Percentiles rank a stretch among this genome's conserved stretches.
These are phyloP conservation scores for Eulimnadia texana DNA, from an alignment of 1,140 invertebrate genomes.

Conservation along the genomic window DNA sequence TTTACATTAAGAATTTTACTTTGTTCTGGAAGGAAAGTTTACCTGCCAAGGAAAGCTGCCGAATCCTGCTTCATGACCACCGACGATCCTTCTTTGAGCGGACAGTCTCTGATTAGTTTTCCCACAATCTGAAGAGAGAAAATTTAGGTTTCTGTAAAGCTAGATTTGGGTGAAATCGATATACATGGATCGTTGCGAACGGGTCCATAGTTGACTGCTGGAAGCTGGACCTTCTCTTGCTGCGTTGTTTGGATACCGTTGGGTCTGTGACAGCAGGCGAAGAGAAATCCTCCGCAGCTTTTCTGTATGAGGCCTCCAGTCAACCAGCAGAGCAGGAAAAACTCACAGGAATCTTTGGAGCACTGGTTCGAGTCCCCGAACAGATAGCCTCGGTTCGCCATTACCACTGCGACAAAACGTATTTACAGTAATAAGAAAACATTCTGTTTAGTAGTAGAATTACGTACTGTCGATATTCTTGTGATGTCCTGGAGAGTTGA, in stretches of 20 bases:
- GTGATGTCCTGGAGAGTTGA: not conserved
- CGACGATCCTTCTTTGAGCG: slow-evolving; percentile 76
- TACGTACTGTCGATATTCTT: not conserved
- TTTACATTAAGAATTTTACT: not conserved
- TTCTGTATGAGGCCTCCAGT: slow-evolving; percentile 71
- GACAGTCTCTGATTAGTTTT: slow-evolving; percentile 50
- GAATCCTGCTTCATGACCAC: slow-evolving; percentile 82
- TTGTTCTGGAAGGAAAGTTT: no score
- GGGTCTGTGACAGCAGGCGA: slow-evolving; percentile 62
- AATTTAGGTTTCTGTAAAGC: not conserved
- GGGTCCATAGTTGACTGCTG: slow-evolving; percentile 40
- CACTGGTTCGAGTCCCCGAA: slow-evolving; percentile 36
- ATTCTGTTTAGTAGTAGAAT: no score
- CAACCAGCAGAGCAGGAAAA: slow-evolving; percentile 84
- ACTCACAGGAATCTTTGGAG: slow-evolving; percentile 64
- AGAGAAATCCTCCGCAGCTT: slow-evolving; percentile 62
- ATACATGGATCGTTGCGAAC: slow-evolving; percentile 60
- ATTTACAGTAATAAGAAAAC: no score
- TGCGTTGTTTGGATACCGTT: slow-evolving; percentile 25
- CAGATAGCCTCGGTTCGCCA: not conserved
- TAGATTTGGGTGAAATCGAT: slow-evolving; percentile 21
- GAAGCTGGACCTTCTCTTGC: slow-evolving; percentile 32
- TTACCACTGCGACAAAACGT: not conserved
- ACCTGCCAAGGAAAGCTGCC: slow-evolving; percentile 83
- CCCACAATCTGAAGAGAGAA: slow-evolving; percentile 39